phyloP scores from a whole-genome alignment of 1,140 invertebrate genomes.

The Brachionus koreanus region DNA sequence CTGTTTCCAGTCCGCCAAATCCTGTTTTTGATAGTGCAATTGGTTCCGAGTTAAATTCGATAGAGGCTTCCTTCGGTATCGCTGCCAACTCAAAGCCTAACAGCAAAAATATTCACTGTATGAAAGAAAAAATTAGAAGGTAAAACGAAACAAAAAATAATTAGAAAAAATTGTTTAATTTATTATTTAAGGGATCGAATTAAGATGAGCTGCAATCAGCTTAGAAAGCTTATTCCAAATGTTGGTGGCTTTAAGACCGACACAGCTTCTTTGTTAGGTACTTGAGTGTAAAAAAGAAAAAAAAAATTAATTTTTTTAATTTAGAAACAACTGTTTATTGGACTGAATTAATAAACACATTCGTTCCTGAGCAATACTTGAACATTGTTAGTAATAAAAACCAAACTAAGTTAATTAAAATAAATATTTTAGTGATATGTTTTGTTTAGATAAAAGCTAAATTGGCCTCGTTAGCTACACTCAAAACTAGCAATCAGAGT shows the following conservation, averaged over 20 bases:
- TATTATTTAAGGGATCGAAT: background rate
- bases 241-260: conserved; percentile 14
- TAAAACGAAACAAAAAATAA: background rate
- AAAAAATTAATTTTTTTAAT: background rate
- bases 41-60: background rate
- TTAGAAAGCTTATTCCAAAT: conserved; percentile 22
- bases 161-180: background rate
- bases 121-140: conserved; percentile 28
- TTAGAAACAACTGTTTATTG: conserved; percentile 27
- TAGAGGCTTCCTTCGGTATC: background rate
- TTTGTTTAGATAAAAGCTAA: conserved; percentile 29
- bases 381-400: background rate
- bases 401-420: background rate
- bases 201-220: conserved; percentile 21
- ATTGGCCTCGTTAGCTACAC: background rate
- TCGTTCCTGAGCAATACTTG: conserved; percentile 28
- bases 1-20: background rate
- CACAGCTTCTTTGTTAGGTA: conserved; percentile 14
- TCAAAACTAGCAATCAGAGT: background rate
- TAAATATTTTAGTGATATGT: background rate
- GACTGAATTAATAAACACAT: conserved; percentile 15
- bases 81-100: background rate
- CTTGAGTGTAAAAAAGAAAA: background rate
- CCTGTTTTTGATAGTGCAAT: background rate
- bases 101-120: conserved; percentile 14